Evolutionary conservation across 2,888 invertebrate species (phyloP).

Genomic region (Antheraea yamamai): DNA sequence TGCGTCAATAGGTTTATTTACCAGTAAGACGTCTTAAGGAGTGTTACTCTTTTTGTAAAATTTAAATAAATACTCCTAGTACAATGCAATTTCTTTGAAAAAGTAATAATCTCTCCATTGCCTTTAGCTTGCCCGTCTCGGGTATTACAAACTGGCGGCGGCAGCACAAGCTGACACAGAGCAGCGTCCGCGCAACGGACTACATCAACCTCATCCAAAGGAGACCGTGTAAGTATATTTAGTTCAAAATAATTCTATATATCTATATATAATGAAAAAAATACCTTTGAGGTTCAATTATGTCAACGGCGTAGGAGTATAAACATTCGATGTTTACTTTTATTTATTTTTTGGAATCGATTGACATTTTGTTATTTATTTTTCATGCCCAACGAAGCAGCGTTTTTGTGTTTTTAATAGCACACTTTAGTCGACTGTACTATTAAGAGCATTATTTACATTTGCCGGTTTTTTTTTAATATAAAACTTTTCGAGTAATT

Average conservation of each 20-base stretch:
- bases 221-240: constrained; percentile 62
- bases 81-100: constrained; percentile 4
- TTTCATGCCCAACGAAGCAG: too few relatives aligned
- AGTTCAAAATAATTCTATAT: not conserved
- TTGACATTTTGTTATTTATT: too few relatives aligned
- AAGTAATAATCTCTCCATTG: constrained; percentile 29
- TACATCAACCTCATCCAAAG: constrained; percentile 64
- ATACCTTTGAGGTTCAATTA: too few relatives aligned
- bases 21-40: not conserved
- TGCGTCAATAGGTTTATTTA: not conserved
- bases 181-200: constrained; percentile 72
- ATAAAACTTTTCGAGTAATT: too few relatives aligned
- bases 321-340: too few relatives aligned
- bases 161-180: constrained; percentile 68
- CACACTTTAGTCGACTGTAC: too few relatives aligned
- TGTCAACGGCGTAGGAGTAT: too few relatives aligned
- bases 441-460: too few relatives aligned
- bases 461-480: too few relatives aligned
- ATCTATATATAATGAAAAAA: not conserved
- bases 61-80: not conserved
- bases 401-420: too few relatives aligned
- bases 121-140: constrained; percentile 84
- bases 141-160: constrained; percentile 84
- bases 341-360: too few relatives aligned
- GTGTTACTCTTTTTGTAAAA: not conserved